Evolutionary conservation across 2,113 vertebrate species (phyloP).

Genomic region (Psittacara wagleri): DNA sequence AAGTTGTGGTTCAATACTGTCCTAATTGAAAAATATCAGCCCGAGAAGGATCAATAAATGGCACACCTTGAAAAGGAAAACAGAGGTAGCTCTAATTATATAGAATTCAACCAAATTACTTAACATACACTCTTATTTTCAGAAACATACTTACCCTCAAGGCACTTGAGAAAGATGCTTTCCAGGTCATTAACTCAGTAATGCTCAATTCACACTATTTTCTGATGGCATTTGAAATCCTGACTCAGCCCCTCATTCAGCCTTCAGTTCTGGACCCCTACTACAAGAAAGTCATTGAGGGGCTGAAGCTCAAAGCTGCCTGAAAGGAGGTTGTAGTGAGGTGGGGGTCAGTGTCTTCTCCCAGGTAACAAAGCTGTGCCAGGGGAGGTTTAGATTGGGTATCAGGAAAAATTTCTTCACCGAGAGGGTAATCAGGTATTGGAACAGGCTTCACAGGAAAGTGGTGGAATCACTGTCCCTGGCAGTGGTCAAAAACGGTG

Average conservation of each 20-base stretch:
- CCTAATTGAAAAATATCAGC: background rate
- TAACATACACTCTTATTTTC: background rate
- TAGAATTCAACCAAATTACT: background rate
- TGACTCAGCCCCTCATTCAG: conserved; percentile 59
- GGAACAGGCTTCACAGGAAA: background rate
- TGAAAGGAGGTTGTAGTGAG: background rate
- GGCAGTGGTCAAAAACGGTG: background rate
- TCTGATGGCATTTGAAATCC: conserved; percentile 77
- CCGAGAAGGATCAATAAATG: background rate
- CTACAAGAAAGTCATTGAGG: background rate
- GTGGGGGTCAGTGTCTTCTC: background rate
- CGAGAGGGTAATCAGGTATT: background rate
- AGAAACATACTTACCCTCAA: background rate
- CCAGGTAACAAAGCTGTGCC: background rate
- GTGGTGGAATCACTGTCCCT: background rate
- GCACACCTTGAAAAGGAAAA: background rate
- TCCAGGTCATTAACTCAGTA: background rate
- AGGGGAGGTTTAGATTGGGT: background rate
- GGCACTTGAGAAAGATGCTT: background rate
- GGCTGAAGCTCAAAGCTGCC: background rate
- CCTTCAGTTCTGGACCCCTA: background rate
- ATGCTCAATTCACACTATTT: background rate
- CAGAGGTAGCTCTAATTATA: background rate
- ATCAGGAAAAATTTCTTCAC: background rate
- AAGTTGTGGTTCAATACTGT: background rate